A percentile compares a stretch with the other conserved stretches of the same genome.
phyloP scores from a whole-genome alignment of 92 coral and sea anemone species.

The Phenganax marumi region DNA sequence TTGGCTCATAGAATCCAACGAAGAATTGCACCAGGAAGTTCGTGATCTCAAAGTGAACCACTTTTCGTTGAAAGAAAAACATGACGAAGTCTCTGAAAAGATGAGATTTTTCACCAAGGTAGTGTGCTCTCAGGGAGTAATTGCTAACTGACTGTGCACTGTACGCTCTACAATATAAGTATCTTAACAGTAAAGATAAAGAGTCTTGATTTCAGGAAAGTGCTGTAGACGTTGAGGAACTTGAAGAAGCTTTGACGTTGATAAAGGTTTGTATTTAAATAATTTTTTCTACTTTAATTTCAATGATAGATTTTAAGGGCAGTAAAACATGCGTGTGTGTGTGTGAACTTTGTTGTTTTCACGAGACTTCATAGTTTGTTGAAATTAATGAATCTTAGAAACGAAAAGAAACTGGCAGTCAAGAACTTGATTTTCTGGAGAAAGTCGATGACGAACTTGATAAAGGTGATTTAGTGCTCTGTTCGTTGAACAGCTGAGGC shows the following conservation, averaged over 20 bases:
- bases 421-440: constrained; percentile 92
- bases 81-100: constrained; percentile 84
- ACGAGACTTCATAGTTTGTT: background rate
- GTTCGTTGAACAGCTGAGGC: no score
- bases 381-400: constrained; percentile 51
- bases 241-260: constrained; percentile 88
- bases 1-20: constrained; percentile 64
- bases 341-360: background rate
- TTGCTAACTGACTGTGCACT: background rate
- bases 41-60: constrained; percentile 83
- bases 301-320: no score
- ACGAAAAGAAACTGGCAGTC: constrained; percentile 91
- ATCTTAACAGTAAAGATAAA: background rate
- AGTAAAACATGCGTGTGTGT: background rate
- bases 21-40: constrained; percentile 71
- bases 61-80: constrained; percentile 82
- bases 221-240: constrained; percentile 94
- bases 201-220: constrained; percentile 68
- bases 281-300: background rate
- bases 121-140: background rate
- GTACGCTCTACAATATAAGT: background rate
- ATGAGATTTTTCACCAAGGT: constrained; percentile 98
- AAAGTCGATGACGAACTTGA: constrained; percentile 90
- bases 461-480: constrained; percentile 61
- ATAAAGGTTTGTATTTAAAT: constrained; percentile 65